Evolutionary conservation across 1,140 invertebrate genomes (phyloP), one percentile per base, ranked within the genome.

Genomic region (Camponotus pennsylvanicus): DNA sequence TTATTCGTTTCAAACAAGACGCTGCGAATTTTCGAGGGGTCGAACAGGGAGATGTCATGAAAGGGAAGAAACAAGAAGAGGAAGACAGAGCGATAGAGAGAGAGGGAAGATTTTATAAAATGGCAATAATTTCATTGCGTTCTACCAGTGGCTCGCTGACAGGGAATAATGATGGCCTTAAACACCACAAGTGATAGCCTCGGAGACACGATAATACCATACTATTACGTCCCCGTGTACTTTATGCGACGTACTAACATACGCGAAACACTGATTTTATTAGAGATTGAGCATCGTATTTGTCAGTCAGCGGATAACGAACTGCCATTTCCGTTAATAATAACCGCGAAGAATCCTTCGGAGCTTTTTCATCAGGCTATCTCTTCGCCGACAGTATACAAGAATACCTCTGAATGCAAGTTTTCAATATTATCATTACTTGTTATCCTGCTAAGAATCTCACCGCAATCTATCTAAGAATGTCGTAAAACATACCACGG

Each of bases 1-100:
- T 82, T 82, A 92, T 92, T 93, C 90, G 93, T 92, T 92, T 88
- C 93, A 92, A 93, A 92, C 93, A 92, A 94, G 92, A 94, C 91
- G 92, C 92, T 92, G 89, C 45, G 37, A 70, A 45, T 70, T 34
- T 70, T 86, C 70, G 83, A 85, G 85, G 89, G n/a, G 15, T 66
- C 76, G 91, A 93, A 94, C 92, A 52, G n/a, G 27, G 70, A 59
- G 45, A 40, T 8, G 70, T 37, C 40, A 49, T 55, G 40, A 42
- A 27, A 32, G 34, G 66, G 7, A 64, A 32, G 3, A 49, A 67
- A 55, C 18, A 40, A 63, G 37, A 52, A 59, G 21, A 57, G 52
- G 57, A 55, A 59, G 52, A 69, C 18, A 34, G 40, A 37, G 40
- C 27, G 5, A 37, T 27, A 21, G 5, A 37, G 42, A 21, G 13